Evolutionary conservation across 2,113 vertebrate genomes (phyloP).

Genomic region (Monarcha castaneiventris): DNA sequence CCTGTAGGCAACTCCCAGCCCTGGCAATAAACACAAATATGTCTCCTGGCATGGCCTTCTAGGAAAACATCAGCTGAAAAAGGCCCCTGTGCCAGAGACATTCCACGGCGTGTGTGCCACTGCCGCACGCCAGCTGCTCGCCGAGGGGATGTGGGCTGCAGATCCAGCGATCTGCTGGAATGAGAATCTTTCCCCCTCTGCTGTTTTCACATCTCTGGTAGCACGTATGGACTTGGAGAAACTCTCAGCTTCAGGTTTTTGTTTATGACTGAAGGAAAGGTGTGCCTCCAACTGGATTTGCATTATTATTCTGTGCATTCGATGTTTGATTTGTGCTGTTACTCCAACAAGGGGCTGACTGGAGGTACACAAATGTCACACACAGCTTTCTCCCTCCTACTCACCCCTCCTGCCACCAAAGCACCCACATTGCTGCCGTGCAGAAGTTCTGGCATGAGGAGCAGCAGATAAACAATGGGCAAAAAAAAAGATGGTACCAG

Average conservation of each 20-base stretch:
- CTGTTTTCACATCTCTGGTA: not conserved
- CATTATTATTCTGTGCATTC: rapidly evolving
- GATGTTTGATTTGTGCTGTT: not conserved
- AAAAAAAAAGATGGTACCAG: too few species aligned
- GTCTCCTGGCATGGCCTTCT: conserved; percentile 32
- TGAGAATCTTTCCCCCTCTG: not conserved
- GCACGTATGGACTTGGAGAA: not conserved
- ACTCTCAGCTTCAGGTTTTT: not conserved
- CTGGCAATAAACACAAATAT: conserved; percentile 55
- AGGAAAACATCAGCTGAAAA: conserved; percentile 35
- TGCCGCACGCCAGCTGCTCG: not conserved
- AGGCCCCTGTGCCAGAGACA: not conserved
- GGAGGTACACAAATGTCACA: not conserved
- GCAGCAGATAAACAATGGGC: not conserved
- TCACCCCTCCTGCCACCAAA: not conserved
- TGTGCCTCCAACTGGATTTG: not conserved
- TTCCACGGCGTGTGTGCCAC: not conserved
- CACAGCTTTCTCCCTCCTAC: not conserved
- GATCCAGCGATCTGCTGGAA: not conserved
- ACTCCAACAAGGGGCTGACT: not conserved
- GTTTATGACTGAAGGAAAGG: not conserved
- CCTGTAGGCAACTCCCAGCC: conserved; percentile 16
- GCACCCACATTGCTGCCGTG: not conserved
- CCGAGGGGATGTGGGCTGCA: not conserved
- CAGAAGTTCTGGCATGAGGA: not conserved